Percentiles rank a stretch among this genome's conserved stretches.
Conservation (phyloP, 1,140 invertebrate species). For the Leptinotarsa defecta region DNA sequence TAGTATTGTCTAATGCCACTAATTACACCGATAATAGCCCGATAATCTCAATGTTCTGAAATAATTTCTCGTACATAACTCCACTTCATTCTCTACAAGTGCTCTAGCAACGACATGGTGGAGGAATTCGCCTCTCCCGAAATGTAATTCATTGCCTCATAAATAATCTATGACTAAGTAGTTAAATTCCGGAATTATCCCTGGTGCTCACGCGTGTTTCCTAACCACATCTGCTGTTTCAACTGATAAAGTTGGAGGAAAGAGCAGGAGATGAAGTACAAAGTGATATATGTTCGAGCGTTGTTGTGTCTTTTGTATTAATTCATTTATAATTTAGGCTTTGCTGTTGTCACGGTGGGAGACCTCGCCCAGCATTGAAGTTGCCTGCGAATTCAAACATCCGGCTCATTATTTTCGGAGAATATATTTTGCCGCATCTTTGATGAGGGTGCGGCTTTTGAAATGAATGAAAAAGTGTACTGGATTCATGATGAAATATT, state of each 20-base stretch:
- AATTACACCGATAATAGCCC: background rate
- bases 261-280: conserved; percentile 2
- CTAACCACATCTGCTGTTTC: conserved; percentile 36
- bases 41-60: background rate
- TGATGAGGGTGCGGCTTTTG: too few species aligned
- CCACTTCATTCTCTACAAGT: background rate
- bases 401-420: too few species aligned
- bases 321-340: conserved; percentile 4
- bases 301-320: background rate
- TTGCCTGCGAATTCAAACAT: background rate
- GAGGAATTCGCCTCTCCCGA: conserved; percentile 1
- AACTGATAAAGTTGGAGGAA: conserved; percentile 12
- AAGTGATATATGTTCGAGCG: background rate
- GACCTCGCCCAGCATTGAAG: background rate
- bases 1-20: background rate
- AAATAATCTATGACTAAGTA: conserved; percentile 40
- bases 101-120: background rate
- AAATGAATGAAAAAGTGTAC: too few species aligned
- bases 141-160: conserved; percentile 41
- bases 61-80: background rate
- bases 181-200: conserved; percentile 40
- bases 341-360: background rate
- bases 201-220: conserved; percentile 34
- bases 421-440: too few species aligned
- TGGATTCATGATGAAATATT: too few species aligned